These are phyloP conservation scores for Apodemia zela DNA, from an alignment of 2,888 invertebrate species.

Conservation along the genomic window DNA sequence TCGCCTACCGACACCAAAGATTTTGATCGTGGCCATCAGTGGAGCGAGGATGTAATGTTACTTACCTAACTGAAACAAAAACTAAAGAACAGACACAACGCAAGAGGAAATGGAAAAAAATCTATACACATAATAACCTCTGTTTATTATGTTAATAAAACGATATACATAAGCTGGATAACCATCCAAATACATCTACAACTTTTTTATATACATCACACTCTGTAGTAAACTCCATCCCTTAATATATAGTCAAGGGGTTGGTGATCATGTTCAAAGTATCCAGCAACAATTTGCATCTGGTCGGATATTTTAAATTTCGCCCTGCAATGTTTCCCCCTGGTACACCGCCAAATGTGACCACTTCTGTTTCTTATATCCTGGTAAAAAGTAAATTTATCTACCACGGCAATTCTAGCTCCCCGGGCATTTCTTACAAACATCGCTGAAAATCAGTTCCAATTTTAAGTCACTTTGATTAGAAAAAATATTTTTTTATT, in stretches of 20 bases:
- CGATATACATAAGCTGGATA: too few species aligned
- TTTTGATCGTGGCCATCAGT: too few species aligned
- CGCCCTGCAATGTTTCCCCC: conserved; percentile 37
- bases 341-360: conserved; percentile 37
- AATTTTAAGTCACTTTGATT: neutral
- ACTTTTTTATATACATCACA: neutral
- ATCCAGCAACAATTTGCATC: neutral
- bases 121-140: too few species aligned
- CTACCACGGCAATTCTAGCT: conserved; percentile 33
- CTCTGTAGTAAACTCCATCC: neutral
- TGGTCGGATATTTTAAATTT: conserved; percentile 27
- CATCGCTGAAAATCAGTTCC: conserved; percentile 29
- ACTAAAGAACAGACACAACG: too few species aligned
- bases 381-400: conserved; percentile 43
- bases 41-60: too few species aligned
- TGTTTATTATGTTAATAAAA: too few species aligned
- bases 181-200: too few species aligned
- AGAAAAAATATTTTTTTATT: too few species aligned
- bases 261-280: neutral
- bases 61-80: too few species aligned
- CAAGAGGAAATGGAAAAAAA: too few species aligned
- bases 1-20: too few species aligned
- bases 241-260: neutral
- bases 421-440: conserved; percentile 32
- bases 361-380: conserved; percentile 27